Percentiles rank a stretch among this genome's conserved stretches.
Conservation (phyloP, 2,797 vertebrate species). For the Benthosema pterotum region DNA sequence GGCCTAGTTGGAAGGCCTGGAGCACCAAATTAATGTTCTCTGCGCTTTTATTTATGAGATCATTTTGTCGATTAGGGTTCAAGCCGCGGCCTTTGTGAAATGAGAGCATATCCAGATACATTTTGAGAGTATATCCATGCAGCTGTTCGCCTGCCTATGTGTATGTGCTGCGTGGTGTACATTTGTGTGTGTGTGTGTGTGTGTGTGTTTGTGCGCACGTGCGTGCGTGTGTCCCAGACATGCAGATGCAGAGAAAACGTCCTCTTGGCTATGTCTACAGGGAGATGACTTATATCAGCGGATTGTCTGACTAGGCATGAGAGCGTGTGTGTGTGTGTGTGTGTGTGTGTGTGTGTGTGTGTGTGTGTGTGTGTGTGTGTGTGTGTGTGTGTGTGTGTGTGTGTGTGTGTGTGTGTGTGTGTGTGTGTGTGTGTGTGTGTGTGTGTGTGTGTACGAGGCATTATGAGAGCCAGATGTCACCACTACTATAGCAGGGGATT, state of each 20-base stretch:
- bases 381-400: neutral
- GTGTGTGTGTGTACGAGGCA: no score
- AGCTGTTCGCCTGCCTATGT: neutral
- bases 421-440: no score
- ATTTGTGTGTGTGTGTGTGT: neutral
- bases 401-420: no score
- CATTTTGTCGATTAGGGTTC: no score
- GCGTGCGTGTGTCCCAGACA: slow-evolving; percentile 25
- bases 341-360: slow-evolving; percentile 1
- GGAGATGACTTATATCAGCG: slow-evolving; percentile 43
- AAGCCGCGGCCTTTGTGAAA: no score
- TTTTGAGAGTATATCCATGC: no score
- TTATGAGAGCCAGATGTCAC: no score
- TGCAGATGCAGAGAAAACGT: slow-evolving; percentile 34
- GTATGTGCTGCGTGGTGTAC: slow-evolving; percentile 13
- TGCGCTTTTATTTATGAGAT: no score
- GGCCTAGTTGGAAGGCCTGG: no score
- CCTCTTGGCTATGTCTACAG: slow-evolving; percentile 48
- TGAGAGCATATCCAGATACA: no score
- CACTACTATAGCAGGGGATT: no score
- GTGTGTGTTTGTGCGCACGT: neutral
- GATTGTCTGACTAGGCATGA: slow-evolving; percentile 13
- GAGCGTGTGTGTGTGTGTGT: slow-evolving; percentile 21
- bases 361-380: slow-evolving; percentile 1
- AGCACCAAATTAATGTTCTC: no score